Base-by-base conservation (phyloP, 2,888 invertebrate species). In the Drosophila austrosaltans region DNA sequence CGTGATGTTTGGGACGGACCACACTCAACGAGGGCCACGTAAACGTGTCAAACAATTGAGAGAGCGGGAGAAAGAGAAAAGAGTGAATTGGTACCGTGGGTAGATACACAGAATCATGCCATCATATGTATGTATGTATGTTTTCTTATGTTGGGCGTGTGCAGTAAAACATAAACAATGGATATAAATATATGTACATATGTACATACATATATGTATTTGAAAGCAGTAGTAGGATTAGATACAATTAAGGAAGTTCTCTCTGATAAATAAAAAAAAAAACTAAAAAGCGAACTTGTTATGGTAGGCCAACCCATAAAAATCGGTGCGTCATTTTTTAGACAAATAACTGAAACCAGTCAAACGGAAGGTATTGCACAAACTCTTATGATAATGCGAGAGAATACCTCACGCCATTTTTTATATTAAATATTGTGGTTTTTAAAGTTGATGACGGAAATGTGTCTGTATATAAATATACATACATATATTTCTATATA, bases 1-100 rank as follows among this genome's bases (percentile, higher is more conserved):
- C 84, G 84, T 88, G 84, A 85, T 87, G 64, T 81, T 74, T 75
- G 62, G 57, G 58, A 57, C 74, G 56, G 60, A 60, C 65, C 79
- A 69, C 56, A 78, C 61, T 63, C 76, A 73, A 72, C 59, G 53
- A 63, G 30, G 63, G 69, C 74, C 84, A 77, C 79, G 79, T 81
- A 71, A 78, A 72, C 69, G 72, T 58, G 61, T 40, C 72, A 32
- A 63, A 62, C 32, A 44, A 40, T 54, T 61, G 32, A 54, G 22
- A 61, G 22, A 42, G 56, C 4, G 54, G 30, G 53, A 39, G 25
- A 71, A 30, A 8, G 44, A 48, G 63, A 68, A 22, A 60, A 16
- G 36, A 48, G 12, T 40, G 39, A 39, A 58, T 20, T 28, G 22
- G 44, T 42, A 61, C 62, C 67, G 70, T 69, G 77, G 72, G 44